Evolutionary conservation across 2,113 vertebrate species (phyloP), one percentile per base, ranked within the genome.

Genomic region (Ptilonorhynchus violaceus): DNA sequence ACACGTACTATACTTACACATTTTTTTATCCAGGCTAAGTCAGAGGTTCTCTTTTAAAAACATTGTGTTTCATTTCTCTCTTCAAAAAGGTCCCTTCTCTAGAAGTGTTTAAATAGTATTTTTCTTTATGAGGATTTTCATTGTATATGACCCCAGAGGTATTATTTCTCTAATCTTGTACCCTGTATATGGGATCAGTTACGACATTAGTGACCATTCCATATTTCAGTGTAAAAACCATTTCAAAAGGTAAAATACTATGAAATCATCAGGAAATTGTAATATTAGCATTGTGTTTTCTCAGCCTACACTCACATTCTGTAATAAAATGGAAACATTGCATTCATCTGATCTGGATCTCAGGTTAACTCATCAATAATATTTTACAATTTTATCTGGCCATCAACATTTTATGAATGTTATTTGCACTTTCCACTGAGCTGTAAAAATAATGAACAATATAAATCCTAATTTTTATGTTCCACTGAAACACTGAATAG

Each of bases 381-480:
- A 88, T 73, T 92, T 97, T 72, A 92, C 79, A 81, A 90, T 95
- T 94, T 80, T 93, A 77, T 62, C 58, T 60, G 75, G 31, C 31
- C 33, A 94, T 53, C 72, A 81, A 82, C 13, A 27, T 73, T 96
- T 97, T 84, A 92, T 90, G 41, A 85, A 78, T 64, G 44, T 60
- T 89, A 91, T 77, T 69, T 72, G 22, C 70, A 84, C 68, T 88
- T 96, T 91, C 55, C 76, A 92, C 73, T 37, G 16, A 87, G 56
- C 50, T 82, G 35, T 88, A 92, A 92, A 97, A 92, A 92, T 76
- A 95, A 92, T 67, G 59, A 93, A 78, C 55, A 77, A 79, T 72
- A 90, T 30, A 86, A 91, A 92, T 85, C 62, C 66, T 21, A 37
- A 21, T 64, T 82, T 88, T 93, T 81, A 84, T 28, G 10, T 86